These are phyloP conservation scores for Dinothrombium tinctorium DNA, from an alignment of 1,140 invertebrate genomes.

Conservation along the genomic window DNA sequence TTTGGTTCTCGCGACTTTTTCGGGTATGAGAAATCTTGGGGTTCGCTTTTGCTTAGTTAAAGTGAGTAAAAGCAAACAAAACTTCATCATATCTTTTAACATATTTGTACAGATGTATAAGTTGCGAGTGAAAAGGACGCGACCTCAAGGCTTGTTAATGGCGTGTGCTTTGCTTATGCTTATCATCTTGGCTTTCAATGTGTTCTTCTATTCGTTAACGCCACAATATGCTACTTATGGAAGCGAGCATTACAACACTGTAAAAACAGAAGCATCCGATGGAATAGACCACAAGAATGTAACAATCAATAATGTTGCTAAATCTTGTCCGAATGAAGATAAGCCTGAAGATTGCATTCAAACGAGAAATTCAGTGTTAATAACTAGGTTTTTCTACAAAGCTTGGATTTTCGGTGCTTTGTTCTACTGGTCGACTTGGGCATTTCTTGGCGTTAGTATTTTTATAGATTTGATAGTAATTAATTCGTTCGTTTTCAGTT, in stretches of 20 bases:
- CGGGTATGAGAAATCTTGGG: conserved; percentile 23
- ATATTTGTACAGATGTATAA: conserved; percentile 22
- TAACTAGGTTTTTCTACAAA: conserved; percentile 24
- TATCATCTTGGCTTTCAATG: conserved; percentile 23
- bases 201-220: conserved; percentile 23
- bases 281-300: background rate
- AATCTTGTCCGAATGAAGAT: background rate
- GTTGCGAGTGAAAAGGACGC: conserved; percentile 20
- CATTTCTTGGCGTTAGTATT: conserved; percentile 20
- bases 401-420: conserved; percentile 26
- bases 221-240: conserved; percentile 26
- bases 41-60: conserved; percentile 25
- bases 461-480: conserved; percentile 7
- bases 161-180: conserved; percentile 25
- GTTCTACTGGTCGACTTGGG: conserved; percentile 24
- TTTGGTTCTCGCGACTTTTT: conserved; percentile 25
- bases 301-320: background rate
- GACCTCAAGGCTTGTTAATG: conserved; percentile 24
- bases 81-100: conserved; percentile 2
- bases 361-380: conserved; percentile 20
- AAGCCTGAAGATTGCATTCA: conserved; percentile 20
- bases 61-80: conserved; percentile 15
- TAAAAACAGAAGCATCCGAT: background rate
- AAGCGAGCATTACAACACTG: conserved; percentile 20
- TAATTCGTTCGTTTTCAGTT: conserved; percentile 6